phyloP scores from a whole-genome alignment of 2,888 invertebrate species.

The Lepeophtheirus nordmannii region DNA sequence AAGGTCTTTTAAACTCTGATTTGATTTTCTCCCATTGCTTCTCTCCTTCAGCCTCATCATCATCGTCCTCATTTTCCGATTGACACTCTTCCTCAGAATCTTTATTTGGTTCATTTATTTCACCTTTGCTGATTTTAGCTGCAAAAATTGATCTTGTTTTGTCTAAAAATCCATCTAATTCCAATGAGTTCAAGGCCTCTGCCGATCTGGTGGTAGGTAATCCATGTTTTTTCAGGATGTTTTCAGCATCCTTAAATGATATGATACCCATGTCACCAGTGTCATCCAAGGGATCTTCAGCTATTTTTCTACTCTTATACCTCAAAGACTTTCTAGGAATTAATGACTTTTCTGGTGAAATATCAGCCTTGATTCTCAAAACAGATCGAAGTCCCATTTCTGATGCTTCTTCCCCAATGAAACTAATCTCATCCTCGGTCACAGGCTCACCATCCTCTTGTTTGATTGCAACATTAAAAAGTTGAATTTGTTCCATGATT shows the following conservation, averaged over 20 bases:
- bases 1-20: slow-evolving; percentile 37
- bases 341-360: not conserved
- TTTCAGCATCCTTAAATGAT: slow-evolving; percentile 17
- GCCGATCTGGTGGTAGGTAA: slow-evolving; percentile 16
- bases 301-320: slow-evolving; percentile 15
- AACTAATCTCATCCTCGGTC: slow-evolving; percentile 34
- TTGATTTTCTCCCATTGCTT: slow-evolving; percentile 20
- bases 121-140: slow-evolving; percentile 15
- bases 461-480: slow-evolving; percentile 81
- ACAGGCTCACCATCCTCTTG: slow-evolving; percentile 67
- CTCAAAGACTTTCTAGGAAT: slow-evolving; percentile 16
- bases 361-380: slow-evolving; percentile 10
- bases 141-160: slow-evolving; percentile 11
- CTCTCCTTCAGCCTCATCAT: slow-evolving; percentile 15
- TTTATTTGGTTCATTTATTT: not conserved
- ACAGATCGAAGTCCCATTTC: slow-evolving; percentile 12
- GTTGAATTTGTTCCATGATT: slow-evolving; percentile 77
- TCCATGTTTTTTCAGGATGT: slow-evolving; percentile 16
- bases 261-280: slow-evolving; percentile 9
- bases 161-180: slow-evolving; percentile 15
- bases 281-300: slow-evolving; percentile 7
- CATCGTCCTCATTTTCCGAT: slow-evolving; percentile 5
- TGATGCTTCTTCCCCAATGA: slow-evolving; percentile 17
- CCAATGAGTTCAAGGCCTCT: slow-evolving; percentile 3
- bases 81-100: not conserved